Conservation (phyloP, 2,797 vertebrate genomes). For the Darevskia mixta region DNA sequence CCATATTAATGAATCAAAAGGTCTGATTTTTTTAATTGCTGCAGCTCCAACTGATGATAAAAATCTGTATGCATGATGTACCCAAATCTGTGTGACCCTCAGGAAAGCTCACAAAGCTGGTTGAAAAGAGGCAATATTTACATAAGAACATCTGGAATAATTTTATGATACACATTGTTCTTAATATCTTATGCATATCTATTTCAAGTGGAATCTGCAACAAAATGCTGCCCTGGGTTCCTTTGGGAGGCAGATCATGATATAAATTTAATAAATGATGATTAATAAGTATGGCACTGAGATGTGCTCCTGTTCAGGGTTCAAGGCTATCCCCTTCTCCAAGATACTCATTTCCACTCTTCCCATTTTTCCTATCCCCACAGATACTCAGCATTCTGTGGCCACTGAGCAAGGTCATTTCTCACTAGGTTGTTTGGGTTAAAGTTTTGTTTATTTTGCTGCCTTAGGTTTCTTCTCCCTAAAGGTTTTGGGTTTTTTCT, state of each 20-base stretch:
- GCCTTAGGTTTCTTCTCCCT: background rate
- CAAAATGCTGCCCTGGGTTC: background rate
- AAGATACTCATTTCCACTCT: background rate
- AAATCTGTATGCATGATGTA: background rate
- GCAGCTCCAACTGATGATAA: constrained; percentile 32
- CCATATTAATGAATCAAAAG: background rate
- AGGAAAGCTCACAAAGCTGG: background rate
- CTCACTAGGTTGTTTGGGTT: background rate
- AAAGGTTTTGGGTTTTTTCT: too few relatives aligned
- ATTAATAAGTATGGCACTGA: too few relatives aligned
- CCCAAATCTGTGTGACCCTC: background rate
- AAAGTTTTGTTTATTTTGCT: background rate
- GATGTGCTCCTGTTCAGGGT: background rate
- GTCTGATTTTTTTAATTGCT: background rate
- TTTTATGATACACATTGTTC: background rate
- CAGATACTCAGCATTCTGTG: too few relatives aligned
- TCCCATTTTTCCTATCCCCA: too few relatives aligned
- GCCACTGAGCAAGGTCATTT: too few relatives aligned
- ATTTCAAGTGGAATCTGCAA: background rate
- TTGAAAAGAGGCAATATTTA: background rate
- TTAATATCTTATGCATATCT: background rate
- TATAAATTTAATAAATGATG: too few relatives aligned
- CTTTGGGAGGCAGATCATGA: too few relatives aligned
- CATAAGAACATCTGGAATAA: constrained; percentile 16
- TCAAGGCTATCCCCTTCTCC: background rate